Base-by-base conservation (phyloP, 2,888 invertebrate genomes). In the Pollenia angustigena region DNA sequence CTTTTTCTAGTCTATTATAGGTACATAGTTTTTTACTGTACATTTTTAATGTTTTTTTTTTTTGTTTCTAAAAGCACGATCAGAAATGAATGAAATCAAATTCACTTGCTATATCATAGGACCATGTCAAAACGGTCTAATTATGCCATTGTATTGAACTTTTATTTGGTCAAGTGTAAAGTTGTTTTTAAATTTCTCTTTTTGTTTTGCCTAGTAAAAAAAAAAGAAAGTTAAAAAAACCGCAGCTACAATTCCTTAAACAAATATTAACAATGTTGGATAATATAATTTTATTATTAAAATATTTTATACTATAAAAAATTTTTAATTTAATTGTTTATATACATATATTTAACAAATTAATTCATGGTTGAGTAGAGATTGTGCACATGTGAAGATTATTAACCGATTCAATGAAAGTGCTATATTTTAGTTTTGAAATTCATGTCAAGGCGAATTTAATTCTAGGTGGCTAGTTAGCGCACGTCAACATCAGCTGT, bases 101-200 rank as follows among this genome's bases (percentile, higher is more conserved):
- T 89, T 89, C 88, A 87, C 88, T 88, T 85, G 69, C 83, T 86
- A 32, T 84, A 88, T 76, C 81, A 88, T 48, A 58, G 68, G 81
- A 80, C 81, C 86, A 85, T 88, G 84, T 82, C 80, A 12, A 40
- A 18, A 32, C n/a, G 11, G 6, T 32, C 32, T 32, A 32, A 32
- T 14, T 58, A 58, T 58, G 14, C 42, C 1, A 2, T 48, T 42
- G 44, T n/a, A n/a, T 40, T 62, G 1, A 9, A n/a, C 42, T 16
- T 58, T 40, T 54, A 14, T 52, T 69, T 40, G 54, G 52, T 12
- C 40, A 40, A 52, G 40, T 58, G 14, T 72, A 23, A 23, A 32
- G 2, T 11, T 42, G 46, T 58, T 74, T 23, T 44, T 4, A 32
- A 32, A 54, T 54, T 72, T 48, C 23, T 48, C 18, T 66, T 46